phyloP scores from a whole-genome alignment of 2,888 invertebrate species.

The Drosophila ustulata region DNA sequence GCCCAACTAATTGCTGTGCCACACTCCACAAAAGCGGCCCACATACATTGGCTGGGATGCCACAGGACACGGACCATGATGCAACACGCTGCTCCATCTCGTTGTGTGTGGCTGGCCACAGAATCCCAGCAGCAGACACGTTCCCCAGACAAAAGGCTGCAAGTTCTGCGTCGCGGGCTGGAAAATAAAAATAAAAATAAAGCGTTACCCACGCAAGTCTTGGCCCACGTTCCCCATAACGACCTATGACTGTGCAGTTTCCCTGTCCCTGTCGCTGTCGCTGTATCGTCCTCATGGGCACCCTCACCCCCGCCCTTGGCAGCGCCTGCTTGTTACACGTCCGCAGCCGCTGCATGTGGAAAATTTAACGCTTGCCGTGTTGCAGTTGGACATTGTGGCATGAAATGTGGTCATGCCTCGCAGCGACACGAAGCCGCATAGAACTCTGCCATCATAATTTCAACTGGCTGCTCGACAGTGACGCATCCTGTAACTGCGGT shows the following conservation, averaged over 20 bases:
- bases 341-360: conserved; percentile 39
- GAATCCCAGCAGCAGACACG: conserved; percentile 14
- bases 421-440: conserved; percentile 29
- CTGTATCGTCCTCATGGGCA: background rate
- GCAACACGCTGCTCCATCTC: background rate
- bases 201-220: conserved; percentile 53
- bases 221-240: conserved; percentile 59
- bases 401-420: conserved; percentile 61
- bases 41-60: conserved; percentile 10
- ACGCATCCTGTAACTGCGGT: background rate
- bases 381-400: conserved; percentile 52
- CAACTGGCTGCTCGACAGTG: background rate
- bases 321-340: background rate
- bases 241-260: conserved; percentile 39
- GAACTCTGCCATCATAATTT: conserved; percentile 6
- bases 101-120: conserved; percentile 36
- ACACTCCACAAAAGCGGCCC: background rate
- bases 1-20: conserved; percentile 60
- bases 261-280: background rate
- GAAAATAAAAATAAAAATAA: conserved; percentile 20
- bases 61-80: conserved; percentile 24
- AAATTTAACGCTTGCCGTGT: conserved; percentile 64
- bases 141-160: conserved; percentile 18
- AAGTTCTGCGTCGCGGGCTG: conserved; percentile 19
- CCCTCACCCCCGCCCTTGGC: background rate